A percentile compares a stretch with the other conserved stretches of the same genome.
Evolutionary conservation across 2,113 vertebrate species (phyloP).

Genomic region (Cnemophilus loriae): DNA sequence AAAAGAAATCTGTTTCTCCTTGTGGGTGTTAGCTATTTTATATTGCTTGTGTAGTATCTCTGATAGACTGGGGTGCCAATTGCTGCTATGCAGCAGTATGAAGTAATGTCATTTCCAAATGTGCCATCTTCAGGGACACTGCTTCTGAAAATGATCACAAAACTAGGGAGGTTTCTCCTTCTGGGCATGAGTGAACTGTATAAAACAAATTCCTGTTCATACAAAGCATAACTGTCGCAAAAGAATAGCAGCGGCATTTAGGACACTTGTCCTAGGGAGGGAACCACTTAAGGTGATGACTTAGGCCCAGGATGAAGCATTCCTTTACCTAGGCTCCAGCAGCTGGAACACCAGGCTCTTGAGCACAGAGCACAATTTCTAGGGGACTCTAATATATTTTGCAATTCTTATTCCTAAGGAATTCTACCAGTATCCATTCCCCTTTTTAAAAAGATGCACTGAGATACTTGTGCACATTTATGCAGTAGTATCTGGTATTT

Average conservation of each 20-base stretch:
- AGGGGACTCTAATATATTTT: neutral
- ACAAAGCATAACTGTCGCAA: neutral
- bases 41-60: neutral
- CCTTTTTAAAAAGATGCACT: neutral
- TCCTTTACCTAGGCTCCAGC: neutral
- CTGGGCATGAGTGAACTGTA: neutral
- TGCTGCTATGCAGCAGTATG: neutral
- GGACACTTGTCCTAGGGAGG: neutral
- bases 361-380: neutral
- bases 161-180: neutral
- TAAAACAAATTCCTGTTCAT: neutral
- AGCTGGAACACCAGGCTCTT: neutral
- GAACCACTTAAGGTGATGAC: neutral
- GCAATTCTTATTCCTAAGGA: neutral
- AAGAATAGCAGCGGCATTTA: neutral
- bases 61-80: neutral
- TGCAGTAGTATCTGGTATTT: neutral
- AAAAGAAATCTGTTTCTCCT: neutral
- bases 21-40: neutral
- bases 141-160: neutral
- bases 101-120: conserved; percentile 1
- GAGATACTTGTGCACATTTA: neutral
- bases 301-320: neutral
- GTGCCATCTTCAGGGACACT: neutral
- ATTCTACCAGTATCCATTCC: neutral